These are phyloP conservation scores for Melanostoma scalare DNA, from an alignment of 2,888 invertebrate species.

Conservation along the genomic window DNA sequence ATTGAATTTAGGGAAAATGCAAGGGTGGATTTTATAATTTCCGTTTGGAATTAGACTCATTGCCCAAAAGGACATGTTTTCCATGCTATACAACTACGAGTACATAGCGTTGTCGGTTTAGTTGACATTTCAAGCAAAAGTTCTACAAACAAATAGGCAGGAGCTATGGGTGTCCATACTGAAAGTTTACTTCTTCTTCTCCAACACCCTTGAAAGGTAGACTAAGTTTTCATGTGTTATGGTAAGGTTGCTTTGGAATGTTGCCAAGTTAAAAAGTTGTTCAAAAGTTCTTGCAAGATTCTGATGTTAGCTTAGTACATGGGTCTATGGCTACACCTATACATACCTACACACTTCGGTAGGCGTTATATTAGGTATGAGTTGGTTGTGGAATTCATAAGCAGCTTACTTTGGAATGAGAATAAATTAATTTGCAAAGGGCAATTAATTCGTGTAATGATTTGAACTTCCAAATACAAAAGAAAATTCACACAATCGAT, in stretches of 20 bases:
- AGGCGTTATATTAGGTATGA: background rate
- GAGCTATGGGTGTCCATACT: conserved; percentile 6
- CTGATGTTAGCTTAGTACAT: too few species aligned
- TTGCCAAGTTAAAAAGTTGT: conserved; percentile 21
- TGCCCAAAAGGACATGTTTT: conserved; percentile 1
- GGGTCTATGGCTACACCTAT: background rate
- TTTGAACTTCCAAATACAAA: background rate
- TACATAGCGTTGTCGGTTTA: too few species aligned
- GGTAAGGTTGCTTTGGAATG: conserved; percentile 26
- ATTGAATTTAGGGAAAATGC: background rate
- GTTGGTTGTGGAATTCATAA: background rate
- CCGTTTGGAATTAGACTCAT: conserved; percentile 2
- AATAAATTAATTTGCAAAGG: background rate
- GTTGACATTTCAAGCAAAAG: conserved; percentile 1
- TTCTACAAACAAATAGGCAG: conserved; percentile 1
- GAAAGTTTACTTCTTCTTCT: conserved; percentile 9
- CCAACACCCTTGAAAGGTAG: conserved; percentile 20
- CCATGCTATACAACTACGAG: background rate
- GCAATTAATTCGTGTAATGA: background rate
- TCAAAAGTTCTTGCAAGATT: background rate
- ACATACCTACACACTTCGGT: background rate
- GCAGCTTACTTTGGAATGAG: background rate
- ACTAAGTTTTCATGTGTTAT: conserved; percentile 19
- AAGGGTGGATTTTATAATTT: conserved; percentile 5
- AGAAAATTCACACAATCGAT: conserved; percentile 12